These are phyloP conservation scores for Zapus hudsonius DNA, from an alignment of 2,113 vertebrate species.

Conservation along the genomic window DNA sequence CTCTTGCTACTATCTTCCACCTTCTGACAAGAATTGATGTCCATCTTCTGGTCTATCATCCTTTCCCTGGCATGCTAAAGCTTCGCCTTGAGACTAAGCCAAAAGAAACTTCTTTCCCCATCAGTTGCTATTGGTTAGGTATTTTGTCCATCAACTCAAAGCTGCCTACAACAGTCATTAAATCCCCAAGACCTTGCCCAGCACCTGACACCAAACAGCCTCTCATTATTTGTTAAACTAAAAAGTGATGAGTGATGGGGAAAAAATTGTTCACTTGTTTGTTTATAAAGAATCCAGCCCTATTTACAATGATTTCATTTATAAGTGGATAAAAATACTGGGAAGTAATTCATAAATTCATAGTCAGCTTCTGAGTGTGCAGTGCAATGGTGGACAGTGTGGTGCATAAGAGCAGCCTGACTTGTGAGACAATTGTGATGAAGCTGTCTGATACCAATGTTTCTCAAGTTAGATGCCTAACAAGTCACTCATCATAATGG, in stretches of 20 bases:
- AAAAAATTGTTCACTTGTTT: neutral
- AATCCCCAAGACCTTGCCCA: neutral
- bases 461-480: neutral
- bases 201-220: neutral
- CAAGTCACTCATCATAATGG: neutral
- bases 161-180: neutral
- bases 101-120: too few species aligned
- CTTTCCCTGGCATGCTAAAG: too few species aligned
- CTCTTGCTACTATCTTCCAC: too few species aligned
- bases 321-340: constrained; percentile 10
- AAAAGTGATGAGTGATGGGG: neutral
- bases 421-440: neutral
- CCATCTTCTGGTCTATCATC: too few species aligned
- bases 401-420: neutral
- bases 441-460: neutral
- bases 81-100: too few species aligned
- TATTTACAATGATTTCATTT: neutral
- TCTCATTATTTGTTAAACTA: neutral
- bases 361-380: neutral
- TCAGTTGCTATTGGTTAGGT: too few species aligned
- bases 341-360: constrained; percentile 29
- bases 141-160: too few species aligned
- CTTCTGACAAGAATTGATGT: too few species aligned
- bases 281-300: neutral
- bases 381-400: neutral